A percentile compares a stretch with the other conserved stretches of the same genome.
These are phyloP conservation scores for Aptenodytes forsteri DNA, from an alignment of 2,113 vertebrate species.

Conservation along the genomic window DNA sequence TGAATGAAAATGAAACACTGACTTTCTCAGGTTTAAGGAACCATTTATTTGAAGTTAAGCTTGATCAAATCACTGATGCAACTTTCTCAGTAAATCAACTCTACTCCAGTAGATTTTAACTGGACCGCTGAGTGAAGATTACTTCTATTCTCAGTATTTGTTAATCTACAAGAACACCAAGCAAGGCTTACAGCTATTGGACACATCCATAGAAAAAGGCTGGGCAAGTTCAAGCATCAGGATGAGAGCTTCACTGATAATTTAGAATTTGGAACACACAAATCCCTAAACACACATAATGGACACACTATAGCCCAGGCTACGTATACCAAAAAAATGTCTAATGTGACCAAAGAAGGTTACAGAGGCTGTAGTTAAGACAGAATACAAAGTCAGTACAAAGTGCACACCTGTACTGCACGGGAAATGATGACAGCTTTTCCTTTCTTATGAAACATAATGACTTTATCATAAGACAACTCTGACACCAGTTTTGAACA, in stretches of 20 bases:
- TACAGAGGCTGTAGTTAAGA: not conserved
- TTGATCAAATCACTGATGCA: not conserved
- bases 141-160: not conserved
- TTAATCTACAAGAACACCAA: not conserved
- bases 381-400: not conserved
- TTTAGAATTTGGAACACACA: not conserved
- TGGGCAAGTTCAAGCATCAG: not conserved
- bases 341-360: not conserved
- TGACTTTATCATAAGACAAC: not conserved
- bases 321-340: not conserved
- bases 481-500: not conserved
- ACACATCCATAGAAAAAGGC: not conserved
- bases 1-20: not conserved
- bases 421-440: accelerated
- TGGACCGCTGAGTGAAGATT: not conserved
- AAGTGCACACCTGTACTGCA: not conserved
- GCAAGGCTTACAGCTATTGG: not conserved
- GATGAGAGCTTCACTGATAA: not conserved
- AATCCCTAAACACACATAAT: not conserved
- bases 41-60: not conserved
- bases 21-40: not conserved
- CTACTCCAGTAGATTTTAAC: not conserved
- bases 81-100: not conserved
- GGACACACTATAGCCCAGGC: not conserved
- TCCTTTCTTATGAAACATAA: not conserved